Percentiles rank a stretch among this genome's conserved stretches.
phyloP scores from a whole-genome alignment of 2,113 vertebrate genomes.

The Cisticola juncidis region DNA sequence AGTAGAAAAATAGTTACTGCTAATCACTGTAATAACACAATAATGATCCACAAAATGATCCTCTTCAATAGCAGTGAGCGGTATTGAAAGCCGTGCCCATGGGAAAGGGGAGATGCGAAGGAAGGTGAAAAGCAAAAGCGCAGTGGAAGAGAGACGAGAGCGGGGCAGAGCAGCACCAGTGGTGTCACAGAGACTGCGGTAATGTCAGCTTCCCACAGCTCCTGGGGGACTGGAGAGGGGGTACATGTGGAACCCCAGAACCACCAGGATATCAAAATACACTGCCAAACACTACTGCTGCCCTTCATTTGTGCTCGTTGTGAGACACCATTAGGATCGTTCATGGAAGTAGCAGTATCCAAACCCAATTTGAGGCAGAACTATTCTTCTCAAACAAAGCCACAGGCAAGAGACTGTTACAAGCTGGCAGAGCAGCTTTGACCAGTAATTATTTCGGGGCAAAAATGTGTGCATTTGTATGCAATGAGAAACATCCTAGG shows the following conservation, averaged over 20 bases:
- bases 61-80: background rate
- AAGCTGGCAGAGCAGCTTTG: background rate
- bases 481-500: background rate
- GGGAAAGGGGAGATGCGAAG: background rate
- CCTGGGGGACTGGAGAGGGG: background rate
- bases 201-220: background rate
- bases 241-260: background rate
- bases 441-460: background rate
- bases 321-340: background rate
- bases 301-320: background rate
- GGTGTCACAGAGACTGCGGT: background rate
- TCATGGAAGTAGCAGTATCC: background rate
- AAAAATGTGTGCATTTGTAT: conserved; percentile 15
- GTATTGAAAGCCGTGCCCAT: background rate
- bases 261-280: background rate
- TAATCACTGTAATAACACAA: conserved; percentile 48
- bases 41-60: conserved; percentile 23
- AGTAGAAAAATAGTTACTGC: background rate
- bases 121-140: background rate
- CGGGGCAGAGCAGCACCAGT: rapidly evolving
- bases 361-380: background rate
- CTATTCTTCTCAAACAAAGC: conserved; percentile 17
- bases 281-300: background rate
- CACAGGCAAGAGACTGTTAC: background rate
- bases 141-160: background rate